Evolutionary conservation across 2,888 invertebrate genomes (phyloP).

Genomic region (Dasysyrphus albostriatus): DNA sequence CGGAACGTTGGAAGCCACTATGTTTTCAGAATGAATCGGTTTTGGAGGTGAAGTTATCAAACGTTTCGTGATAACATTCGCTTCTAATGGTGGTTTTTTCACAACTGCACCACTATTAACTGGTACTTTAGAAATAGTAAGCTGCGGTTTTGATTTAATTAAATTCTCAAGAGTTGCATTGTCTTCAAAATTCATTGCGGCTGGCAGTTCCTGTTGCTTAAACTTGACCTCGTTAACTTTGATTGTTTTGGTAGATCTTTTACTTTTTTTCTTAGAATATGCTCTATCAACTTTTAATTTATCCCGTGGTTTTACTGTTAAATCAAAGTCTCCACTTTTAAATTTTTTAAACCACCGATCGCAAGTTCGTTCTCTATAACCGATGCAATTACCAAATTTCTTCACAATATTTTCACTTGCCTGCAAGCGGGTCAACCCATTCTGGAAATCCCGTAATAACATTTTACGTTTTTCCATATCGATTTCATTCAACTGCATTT

Average conservation of each 20-base stretch:
- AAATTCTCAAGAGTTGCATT: slow-evolving; percentile 17
- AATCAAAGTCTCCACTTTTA: slow-evolving; percentile 28
- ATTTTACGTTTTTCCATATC: slow-evolving; percentile 44
- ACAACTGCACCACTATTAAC: neutral
- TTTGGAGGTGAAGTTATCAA: neutral
- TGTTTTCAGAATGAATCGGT: too few species aligned
- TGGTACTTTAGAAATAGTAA: slow-evolving; percentile 43
- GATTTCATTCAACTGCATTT: neutral
- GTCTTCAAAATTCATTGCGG: neutral
- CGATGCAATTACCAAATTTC: slow-evolving; percentile 20
- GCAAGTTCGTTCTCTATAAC: slow-evolving; percentile 26
- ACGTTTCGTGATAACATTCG: slow-evolving; percentile 13
- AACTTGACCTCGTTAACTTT: slow-evolving; percentile 14
- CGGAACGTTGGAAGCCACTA: too few species aligned
- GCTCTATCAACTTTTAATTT: neutral
- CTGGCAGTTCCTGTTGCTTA: neutral
- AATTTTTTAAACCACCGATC: slow-evolving; percentile 60
- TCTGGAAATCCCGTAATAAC: slow-evolving; percentile 33
- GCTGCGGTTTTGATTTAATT: slow-evolving; percentile 22
- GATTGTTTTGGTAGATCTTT: neutral
- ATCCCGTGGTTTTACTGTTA: slow-evolving; percentile 21
- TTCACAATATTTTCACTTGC: neutral
- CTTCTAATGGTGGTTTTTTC: neutral
- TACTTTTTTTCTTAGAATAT: neutral
- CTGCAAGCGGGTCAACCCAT: neutral